phyloP scores from a whole-genome alignment of 2,888 invertebrate genomes.

The Ceramica pisi region DNA sequence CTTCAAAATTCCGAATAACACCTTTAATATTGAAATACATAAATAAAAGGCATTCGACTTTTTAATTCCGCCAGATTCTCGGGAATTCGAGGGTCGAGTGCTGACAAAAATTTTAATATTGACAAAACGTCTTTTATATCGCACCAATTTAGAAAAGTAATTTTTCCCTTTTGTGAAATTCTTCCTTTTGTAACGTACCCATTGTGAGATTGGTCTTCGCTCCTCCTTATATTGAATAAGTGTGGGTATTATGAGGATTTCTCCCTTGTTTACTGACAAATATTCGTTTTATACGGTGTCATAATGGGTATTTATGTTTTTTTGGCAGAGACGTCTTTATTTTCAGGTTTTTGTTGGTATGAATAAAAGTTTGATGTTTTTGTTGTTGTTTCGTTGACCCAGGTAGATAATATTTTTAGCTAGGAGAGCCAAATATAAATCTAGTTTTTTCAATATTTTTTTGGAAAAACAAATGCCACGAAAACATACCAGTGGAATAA shows the following conservation, averaged over 20 bases:
- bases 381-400: background rate
- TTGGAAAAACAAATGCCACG: too few relatives aligned
- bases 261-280: conserved; percentile 54
- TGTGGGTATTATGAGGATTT: conserved; percentile 62
- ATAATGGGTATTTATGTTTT: conserved; percentile 34
- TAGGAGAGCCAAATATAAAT: background rate
- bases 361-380: conserved; percentile 3
- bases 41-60: conserved; percentile 62
- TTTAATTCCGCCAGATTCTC: conserved; percentile 63
- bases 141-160: conserved; percentile 70
- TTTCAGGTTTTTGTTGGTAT: background rate
- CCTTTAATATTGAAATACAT: conserved; percentile 62
- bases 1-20: conserved; percentile 54
- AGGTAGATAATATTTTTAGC: background rate
- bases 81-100: conserved; percentile 51
- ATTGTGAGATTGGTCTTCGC: conserved; percentile 65
- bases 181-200: conserved; percentile 61
- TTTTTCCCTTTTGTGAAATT: conserved; percentile 69
- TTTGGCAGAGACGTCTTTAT: conserved; percentile 5
- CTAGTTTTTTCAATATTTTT: background rate
- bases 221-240: conserved; percentile 67
- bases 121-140: conserved; percentile 70
- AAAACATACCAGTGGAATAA: too few relatives aligned
- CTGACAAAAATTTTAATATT: conserved; percentile 68
- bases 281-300: conserved; percentile 48